Percentiles rank a stretch among this genome's conserved stretches.
These are phyloP conservation scores for Stegophylla sp. DNA, from an alignment of 2,888 invertebrate genomes.

Conservation along the genomic window DNA sequence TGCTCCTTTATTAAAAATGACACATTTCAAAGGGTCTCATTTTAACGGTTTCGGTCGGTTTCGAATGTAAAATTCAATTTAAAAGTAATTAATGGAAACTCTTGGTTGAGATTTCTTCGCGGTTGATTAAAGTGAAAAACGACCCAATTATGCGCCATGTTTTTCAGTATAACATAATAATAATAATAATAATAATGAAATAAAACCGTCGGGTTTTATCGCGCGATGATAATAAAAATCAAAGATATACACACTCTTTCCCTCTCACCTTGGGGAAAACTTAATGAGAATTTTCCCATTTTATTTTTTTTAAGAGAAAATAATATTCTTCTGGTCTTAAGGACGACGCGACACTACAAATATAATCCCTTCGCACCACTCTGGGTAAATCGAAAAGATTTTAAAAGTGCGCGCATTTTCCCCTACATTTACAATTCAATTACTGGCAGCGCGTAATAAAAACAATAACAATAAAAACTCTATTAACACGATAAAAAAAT, in stretches of 20 bases:
- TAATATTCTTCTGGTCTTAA: constrained; percentile 15
- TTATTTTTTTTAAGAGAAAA: constrained; percentile 38
- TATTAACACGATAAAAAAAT: not conserved
- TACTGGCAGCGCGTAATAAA: not conserved
- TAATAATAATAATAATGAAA: constrained; percentile 49
- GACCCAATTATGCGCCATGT: constrained; percentile 49
- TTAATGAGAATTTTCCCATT: constrained; percentile 41
- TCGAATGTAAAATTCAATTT: constrained; percentile 53
- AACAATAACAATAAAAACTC: not conserved
- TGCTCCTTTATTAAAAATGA: constrained; percentile 31
- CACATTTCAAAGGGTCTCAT: constrained; percentile 27
- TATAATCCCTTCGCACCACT: not conserved
- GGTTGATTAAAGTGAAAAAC: constrained; percentile 58
- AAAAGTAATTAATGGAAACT: constrained; percentile 58
- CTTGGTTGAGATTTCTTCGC: constrained; percentile 51
- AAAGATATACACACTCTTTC: constrained; percentile 8
- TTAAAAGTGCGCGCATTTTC: not conserved
- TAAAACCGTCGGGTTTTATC: constrained; percentile 48
- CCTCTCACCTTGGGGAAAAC: not conserved
- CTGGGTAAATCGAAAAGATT: not conserved
- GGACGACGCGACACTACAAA: not conserved
- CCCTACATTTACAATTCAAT: not conserved
- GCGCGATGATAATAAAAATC: constrained; percentile 53
- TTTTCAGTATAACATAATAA: constrained; percentile 32
- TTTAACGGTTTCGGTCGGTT: constrained; percentile 38